Percentiles rank a stretch among this genome's conserved stretches.
Conservation (phyloP, 2,113 vertebrate species). For the Tachycineta bicolor region DNA sequence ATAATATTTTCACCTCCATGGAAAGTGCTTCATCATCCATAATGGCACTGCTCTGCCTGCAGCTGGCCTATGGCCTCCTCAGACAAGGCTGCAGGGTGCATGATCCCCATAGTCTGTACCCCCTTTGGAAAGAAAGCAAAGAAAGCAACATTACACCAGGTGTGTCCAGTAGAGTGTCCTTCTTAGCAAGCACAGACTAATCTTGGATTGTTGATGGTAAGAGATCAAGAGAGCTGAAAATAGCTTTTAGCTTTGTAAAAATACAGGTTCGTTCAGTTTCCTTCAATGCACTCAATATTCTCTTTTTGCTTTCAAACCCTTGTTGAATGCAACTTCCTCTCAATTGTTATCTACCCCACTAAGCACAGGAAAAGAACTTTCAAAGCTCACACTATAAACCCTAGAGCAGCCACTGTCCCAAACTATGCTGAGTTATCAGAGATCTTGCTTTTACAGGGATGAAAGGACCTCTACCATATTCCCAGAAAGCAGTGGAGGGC, state of each 20-base stretch:
- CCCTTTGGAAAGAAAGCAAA: not conserved
- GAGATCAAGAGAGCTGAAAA: not conserved
- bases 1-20: not conserved
- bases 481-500: not conserved
- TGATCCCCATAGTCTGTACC: not conserved
- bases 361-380: not conserved
- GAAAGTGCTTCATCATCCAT: not conserved
- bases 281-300: not conserved
- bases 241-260: not conserved
- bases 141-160: not conserved
- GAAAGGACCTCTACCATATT: not conserved
- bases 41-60: not conserved
- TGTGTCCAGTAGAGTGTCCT: not conserved
- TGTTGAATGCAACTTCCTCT: not conserved
- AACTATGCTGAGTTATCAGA: not conserved
- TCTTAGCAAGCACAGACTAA: not conserved
- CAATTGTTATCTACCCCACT: not conserved
- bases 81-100: fast-evolving
- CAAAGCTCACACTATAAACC: not conserved
- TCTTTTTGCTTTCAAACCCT: not conserved
- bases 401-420: not conserved
- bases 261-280: not conserved
- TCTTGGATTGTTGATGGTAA: fast-evolving
- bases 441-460: not conserved
- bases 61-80: not conserved